Base-by-base conservation (phyloP, 2,888 invertebrate genomes). In the Dysmachus trigonus region DNA sequence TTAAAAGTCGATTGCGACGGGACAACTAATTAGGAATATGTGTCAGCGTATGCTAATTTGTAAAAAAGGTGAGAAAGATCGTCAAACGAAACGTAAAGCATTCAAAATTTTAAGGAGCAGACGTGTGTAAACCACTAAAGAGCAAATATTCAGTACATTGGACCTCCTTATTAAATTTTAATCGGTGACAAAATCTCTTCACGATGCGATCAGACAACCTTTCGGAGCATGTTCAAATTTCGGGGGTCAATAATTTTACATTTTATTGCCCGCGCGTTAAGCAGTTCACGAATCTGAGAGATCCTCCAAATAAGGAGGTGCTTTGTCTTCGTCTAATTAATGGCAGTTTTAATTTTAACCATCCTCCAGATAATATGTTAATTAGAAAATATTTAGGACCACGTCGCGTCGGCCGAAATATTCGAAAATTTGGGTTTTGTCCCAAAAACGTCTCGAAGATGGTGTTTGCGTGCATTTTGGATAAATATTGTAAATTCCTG, bases 281-380 rank as follows among this genome's bases (percentile, higher is more conserved):
- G 18, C 76, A 38, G 33, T 41, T 27, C 79, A 18, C n/a, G n/a
- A 13, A 27, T 22, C 41, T 18, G 22, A 41, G 4, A 79, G 79
- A 79, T 79, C 38, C 47, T 47, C 51, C 51, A 79, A 41, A 79
- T 51, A 15, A 79, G 51, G 51, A 31, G 51, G 30, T 27, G 47
- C 47, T 79, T 79, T 47, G 79, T 79, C 47, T 47, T 79, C 35
- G 31, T 27, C 76, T 76, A 76, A 76, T 76, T 76, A 76, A 76
- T 76, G 76, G 31, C 47, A 47, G 47, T 51, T 30, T 79, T 79
- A 79, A 79, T 47, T 79, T 79, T 79, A 79, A 47, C 30, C 2
- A 51, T 13, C 51, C n/a, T n/a, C 62, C 18, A 15, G 27, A 22
- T 47, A 47, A 47, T 79, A 79, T 79, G 79, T 79, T 79, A 79